Conservation (phyloP, 2,113 vertebrate species). For the Atlantisia rogersi region DNA sequence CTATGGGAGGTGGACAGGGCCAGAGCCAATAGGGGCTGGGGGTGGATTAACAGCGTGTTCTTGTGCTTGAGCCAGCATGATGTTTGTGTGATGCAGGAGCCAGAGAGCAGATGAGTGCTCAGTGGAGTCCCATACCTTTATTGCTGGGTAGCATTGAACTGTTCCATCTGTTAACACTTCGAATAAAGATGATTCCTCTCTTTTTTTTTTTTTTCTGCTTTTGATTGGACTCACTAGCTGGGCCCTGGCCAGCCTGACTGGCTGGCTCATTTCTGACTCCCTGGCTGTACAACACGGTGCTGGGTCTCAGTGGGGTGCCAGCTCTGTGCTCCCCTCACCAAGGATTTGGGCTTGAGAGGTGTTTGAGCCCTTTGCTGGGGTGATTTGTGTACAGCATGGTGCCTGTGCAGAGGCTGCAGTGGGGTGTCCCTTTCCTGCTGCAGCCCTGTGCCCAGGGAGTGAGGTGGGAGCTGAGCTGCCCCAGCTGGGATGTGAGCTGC, state of each 20-base stretch:
- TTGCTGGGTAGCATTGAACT: slow-evolving; percentile 10
- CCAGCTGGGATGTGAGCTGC: fast-evolving
- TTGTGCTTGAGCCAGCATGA: background rate
- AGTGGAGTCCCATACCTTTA: background rate
- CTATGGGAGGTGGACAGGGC: background rate
- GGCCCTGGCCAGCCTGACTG: background rate
- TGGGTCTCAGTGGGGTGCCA: background rate
- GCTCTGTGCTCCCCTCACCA: background rate
- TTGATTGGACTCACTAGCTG: background rate
- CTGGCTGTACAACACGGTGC: fast-evolving
- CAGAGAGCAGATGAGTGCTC: background rate
- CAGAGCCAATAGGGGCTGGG: background rate
- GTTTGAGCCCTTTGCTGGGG: background rate
- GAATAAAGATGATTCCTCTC: slow-evolving; percentile 66
- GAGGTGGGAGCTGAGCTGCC: background rate
- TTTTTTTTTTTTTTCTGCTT: background rate
- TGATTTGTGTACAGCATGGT: fast-evolving
- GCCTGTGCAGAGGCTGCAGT: fast-evolving
- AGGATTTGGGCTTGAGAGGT: background rate
- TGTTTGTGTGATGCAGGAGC: background rate
- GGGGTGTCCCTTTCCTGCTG: background rate
- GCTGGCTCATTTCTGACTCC: background rate
- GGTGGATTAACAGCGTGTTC: background rate
- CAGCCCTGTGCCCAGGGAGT: background rate
- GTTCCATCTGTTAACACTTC: slow-evolving; percentile 56